Conservation (phyloP, 2,797 vertebrate genomes). For the Rhinogobio ventralis region DNA sequence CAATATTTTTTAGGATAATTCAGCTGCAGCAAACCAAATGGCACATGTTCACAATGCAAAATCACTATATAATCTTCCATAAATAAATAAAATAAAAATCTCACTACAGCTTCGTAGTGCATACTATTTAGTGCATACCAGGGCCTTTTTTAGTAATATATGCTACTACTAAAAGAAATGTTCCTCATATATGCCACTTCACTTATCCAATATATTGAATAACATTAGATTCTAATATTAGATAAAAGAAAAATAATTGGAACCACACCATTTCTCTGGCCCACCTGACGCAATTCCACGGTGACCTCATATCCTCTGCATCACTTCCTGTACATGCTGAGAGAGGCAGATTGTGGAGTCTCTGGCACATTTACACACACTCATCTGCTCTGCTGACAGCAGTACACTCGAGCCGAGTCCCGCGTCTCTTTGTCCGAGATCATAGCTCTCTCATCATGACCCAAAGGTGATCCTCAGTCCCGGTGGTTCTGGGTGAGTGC, state of each 20-base stretch:
- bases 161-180: background rate
- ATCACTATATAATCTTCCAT: background rate
- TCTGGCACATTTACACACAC: constrained; percentile 60
- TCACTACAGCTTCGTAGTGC: background rate
- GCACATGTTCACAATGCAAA: background rate
- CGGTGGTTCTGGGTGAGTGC: constrained; percentile 83
- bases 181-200: background rate
- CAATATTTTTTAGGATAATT: background rate
- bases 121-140: background rate
- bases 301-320: constrained; percentile 63
- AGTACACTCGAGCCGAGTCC: constrained; percentile 46
- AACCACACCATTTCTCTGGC: background rate
- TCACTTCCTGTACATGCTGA: constrained; percentile 71
- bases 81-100: background rate
- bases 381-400: constrained; percentile 74
- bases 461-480: constrained; percentile 83
- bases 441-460: constrained; percentile 71
- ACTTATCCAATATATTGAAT: background rate
- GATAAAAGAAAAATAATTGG: too few species aligned
- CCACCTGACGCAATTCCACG: constrained; percentile 48
- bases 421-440: constrained; percentile 68
- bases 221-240: background rate
- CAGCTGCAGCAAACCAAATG: background rate
- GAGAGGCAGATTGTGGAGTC: constrained; percentile 77
- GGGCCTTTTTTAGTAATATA: background rate